phyloP scores from a whole-genome alignment of 2,888 invertebrate species.

The Eupithecia pulchellata region DNA sequence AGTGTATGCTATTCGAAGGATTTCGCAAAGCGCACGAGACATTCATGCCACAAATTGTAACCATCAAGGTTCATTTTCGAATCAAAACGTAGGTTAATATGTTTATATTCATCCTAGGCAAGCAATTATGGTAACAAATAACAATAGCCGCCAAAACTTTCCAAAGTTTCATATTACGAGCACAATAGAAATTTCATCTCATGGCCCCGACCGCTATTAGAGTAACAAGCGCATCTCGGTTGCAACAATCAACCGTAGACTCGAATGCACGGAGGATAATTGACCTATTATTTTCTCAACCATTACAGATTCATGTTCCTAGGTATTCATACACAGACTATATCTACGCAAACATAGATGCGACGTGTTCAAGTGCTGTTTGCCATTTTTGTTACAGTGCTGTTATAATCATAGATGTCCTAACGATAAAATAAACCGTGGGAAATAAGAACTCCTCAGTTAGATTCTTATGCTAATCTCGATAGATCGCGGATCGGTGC shows the following conservation, averaged over 20 bases:
- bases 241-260: constrained; percentile 41
- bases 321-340: background rate
- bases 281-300: constrained; percentile 51
- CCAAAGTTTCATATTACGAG: constrained; percentile 15
- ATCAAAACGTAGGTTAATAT: background rate
- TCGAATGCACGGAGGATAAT: constrained; percentile 47
- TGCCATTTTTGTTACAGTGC: no score
- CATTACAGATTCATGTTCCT: constrained; percentile 46
- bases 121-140: background rate
- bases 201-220: constrained; percentile 30
- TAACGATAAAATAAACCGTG: constrained; percentile 55
- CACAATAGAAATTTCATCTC: constrained; percentile 20
- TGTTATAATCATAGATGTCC: no score
- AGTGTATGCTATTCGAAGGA: constrained; percentile 17
- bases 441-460: constrained; percentile 49
- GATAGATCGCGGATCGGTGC: constrained; percentile 74
- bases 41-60: background rate
- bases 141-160: constrained; percentile 13
- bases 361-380: no score
- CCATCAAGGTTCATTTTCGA: background rate
- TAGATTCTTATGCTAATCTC: constrained; percentile 76
- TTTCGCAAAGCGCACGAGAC: background rate
- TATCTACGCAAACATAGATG: constrained; percentile 36
- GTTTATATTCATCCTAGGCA: background rate
- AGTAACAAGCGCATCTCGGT: constrained; percentile 39